Evolutionary conservation across 35 echinoderm and acorn worm genomes (phyloP), one percentile per base, ranked within the genome.

Genomic region (Hemicentrotus pulcherrimus): DNA sequence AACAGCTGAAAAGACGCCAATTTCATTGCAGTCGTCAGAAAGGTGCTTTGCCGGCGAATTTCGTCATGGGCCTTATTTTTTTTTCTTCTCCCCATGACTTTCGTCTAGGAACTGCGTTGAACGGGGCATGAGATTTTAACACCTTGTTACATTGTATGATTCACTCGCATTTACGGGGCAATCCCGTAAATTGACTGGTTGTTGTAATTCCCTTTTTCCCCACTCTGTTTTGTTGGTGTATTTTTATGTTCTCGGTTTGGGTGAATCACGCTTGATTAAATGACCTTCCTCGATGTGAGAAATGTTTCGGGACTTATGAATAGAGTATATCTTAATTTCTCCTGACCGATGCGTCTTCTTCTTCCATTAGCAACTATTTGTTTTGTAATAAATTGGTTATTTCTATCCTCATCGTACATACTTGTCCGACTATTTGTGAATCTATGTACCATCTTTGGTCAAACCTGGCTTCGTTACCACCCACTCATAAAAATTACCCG

Each of bases 1-100:
- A 78, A 78, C 65, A 78, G 18, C 65, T 78, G 65, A 78, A 78
- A n/a, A 78, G 65, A 78, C 65, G 65, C 65, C 65, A 78, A 78
- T 78, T 28, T 78, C 65, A 78, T 78, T 78, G 65, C 65, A 78
- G 65, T 78, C 65, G 19, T 78, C 65, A 78, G 19, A 59, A n/a
- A n/a, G 22, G 65, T n/a, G 22, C 65, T 78, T 3, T 6, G 65
- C 65, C 19, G 65, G n/a, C 65, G 61, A 70, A 11, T 59, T 59
- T 59, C 52, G 52, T 59, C 52, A 59, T 59, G 10, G 52, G 52
- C 16, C 52, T 11, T 59, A 59, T 59, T 59, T 14, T 59, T 55
- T 14, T 59, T 59, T 9, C 16, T 59, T 13, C 16, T 11, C 52
- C 14, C 14, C 50, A 55, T 55, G 61, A 70, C 61, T 70, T 70